A percentile compares a stretch with the other conserved stretches of the same genome.
Conservation (phyloP, 2,888 invertebrate genomes). For the Amblyjoppa proteus region DNA sequence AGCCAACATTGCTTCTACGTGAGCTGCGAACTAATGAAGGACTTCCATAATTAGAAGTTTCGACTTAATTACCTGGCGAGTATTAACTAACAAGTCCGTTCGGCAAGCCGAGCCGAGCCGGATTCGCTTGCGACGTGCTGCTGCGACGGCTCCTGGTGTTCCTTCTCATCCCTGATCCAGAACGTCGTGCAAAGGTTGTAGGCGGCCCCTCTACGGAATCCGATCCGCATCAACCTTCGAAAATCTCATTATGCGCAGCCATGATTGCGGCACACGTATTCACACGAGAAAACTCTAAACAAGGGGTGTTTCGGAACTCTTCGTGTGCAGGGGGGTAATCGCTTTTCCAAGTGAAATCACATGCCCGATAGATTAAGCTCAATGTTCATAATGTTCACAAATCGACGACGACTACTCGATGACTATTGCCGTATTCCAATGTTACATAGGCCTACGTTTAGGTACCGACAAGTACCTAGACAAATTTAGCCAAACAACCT, state of each 20-base stretch:
- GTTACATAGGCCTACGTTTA: neutral
- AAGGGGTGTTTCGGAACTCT: neutral
- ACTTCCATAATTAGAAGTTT: constrained; percentile 80
- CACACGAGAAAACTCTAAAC: constrained; percentile 26
- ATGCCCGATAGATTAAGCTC: neutral
- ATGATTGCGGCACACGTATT: constrained; percentile 49
- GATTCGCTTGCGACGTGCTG: constrained; percentile 52
- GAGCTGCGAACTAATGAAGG: constrained; percentile 77
- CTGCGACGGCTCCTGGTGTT: constrained; percentile 51
- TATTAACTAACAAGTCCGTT: constrained; percentile 76
- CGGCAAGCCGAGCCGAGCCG: constrained; percentile 55
- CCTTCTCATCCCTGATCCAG: constrained; percentile 54
- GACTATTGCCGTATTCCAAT: neutral
- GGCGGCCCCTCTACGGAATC: constrained; percentile 68
- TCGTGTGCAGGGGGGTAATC: neutral
- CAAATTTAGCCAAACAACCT: neutral
- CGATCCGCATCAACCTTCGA: constrained; percentile 68
- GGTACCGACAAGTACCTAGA: neutral
- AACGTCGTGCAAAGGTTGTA: constrained; percentile 37
- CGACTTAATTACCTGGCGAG: constrained; percentile 77
- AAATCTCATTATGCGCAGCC: constrained; percentile 68
- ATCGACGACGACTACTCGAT: neutral
- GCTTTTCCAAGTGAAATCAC: neutral
- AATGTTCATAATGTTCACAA: neutral
- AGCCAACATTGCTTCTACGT: constrained; percentile 68